Conservation (phyloP, 1,140 invertebrate genomes). For the Capitella teleta region DNA sequence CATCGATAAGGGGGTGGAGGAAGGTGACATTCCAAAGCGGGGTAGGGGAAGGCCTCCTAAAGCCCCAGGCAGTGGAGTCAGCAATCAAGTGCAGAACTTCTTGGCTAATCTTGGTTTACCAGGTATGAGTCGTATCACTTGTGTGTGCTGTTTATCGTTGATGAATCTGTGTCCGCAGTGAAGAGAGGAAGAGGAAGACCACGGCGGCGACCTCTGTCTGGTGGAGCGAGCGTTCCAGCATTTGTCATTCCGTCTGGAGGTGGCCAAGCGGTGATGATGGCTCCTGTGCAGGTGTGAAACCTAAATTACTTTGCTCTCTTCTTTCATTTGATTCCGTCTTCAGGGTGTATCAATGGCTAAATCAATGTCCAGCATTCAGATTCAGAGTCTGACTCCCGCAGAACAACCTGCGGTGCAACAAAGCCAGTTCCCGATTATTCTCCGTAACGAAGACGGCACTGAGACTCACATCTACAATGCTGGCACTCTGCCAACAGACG, state of each 20-base stretch:
- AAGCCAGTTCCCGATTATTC: background rate
- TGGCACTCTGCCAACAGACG: background rate
- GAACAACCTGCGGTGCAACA: background rate
- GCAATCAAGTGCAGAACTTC: constrained; percentile 8
- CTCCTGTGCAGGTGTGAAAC: constrained; percentile 20
- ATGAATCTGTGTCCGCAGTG: constrained; percentile 1
- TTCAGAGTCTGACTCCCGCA: background rate
- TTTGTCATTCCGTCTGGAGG: constrained; percentile 33
- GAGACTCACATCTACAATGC: background rate
- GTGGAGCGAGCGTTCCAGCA: constrained; percentile 22
- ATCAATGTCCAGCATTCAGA: background rate
- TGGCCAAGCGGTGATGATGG: constrained; percentile 37
- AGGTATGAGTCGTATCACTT: constrained; percentile 1
- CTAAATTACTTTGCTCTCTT: background rate
- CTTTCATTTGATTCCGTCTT: background rate
- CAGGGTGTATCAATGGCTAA: too few relatives aligned
- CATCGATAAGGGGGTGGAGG: too few relatives aligned
- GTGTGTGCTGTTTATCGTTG: background rate
- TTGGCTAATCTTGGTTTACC: constrained; percentile 5
- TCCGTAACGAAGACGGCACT: background rate
- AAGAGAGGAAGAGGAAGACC: constrained; percentile 34
- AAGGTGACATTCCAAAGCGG: background rate
- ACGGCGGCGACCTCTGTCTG: constrained; percentile 23
- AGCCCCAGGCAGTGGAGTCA: background rate
- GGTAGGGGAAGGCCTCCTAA: background rate